Evolutionary conservation across 1,140 invertebrate genomes (phyloP), one percentile per base, ranked within the genome.

Genomic region (Megathymus violae): DNA sequence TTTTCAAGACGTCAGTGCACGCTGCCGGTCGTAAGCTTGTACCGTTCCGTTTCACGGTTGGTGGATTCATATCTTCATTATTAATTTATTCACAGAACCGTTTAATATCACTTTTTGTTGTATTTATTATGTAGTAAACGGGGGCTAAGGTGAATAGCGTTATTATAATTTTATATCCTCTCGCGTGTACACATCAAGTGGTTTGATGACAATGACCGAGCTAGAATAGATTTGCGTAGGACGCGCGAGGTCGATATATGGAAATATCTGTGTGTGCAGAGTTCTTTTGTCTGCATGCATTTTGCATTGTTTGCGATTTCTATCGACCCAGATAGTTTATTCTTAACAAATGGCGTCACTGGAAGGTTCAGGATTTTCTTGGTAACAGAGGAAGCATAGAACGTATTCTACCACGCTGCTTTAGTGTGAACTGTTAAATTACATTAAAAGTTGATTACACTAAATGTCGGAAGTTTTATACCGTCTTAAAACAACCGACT

Each of bases 41-140:
- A 62, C 65, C 84, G 84, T 87, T 88, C 76, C 85, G 84, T 85
- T 88, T 81, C 81, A 88, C 85, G 81, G 76, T 80, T 74, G 56
- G 43, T 47, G 63, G 59, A 64, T 44, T 44, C 46, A 64, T 16
- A 17, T 2, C 34, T 50, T 60, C n/a, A n/a, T 65, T 64, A 67
- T 63, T 74, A 67, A 74, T 67, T 72, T 52, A 76, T 74, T 76
- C 71, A 69, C 27, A 63, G 43, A 50, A 69, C 64, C 48, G 59
- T 71, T 67, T 65, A 73, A 31, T 64, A 13, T 43, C 51, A 60
- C 11, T 40, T 68, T 62, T 65, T 65, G 62, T 56, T 50, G 47
- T 63, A 52, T 56, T 60, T 34, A 54, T 54, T 46, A 54, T 6
- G 52, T 38, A 58, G n/a, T 52, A 17, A 40, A 47, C 14, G 31